Conservation (phyloP, 2,888 invertebrate genomes). For the Slavum lentiscoides region DNA sequence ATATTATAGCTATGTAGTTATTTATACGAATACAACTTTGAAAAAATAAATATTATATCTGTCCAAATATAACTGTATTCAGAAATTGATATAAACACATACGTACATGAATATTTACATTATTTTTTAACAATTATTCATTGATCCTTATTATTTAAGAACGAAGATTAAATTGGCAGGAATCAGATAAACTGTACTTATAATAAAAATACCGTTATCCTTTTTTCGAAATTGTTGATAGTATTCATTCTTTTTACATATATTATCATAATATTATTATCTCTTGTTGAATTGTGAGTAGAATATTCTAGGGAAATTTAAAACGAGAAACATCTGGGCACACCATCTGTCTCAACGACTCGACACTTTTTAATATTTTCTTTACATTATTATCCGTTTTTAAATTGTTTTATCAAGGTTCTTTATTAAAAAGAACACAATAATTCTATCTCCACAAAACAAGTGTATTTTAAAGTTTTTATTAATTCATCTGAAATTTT, state of each 20-base stretch:
- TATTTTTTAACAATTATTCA: too few relatives aligned
- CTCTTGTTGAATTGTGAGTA: conserved; percentile 6
- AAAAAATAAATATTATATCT: too few relatives aligned
- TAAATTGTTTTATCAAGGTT: conserved; percentile 16
- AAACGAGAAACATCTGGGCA: conserved; percentile 32
- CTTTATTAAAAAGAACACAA: conserved; percentile 3
- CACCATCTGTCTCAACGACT: conserved; percentile 36
- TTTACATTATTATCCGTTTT: conserved; percentile 23
- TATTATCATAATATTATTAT: conserved; percentile 7
- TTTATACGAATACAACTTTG: too few relatives aligned
- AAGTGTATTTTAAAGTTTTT: background rate
- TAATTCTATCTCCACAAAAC: conserved; percentile 5
- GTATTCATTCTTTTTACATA: conserved; percentile 4
- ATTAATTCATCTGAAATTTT: background rate
- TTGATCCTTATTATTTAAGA: too few relatives aligned
- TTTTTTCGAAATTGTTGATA: background rate
- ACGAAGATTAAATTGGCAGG: too few relatives aligned
- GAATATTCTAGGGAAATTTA: conserved; percentile 18
- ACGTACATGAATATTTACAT: too few relatives aligned
- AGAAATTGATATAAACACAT: too few relatives aligned
- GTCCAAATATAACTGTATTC: too few relatives aligned
- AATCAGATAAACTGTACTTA: background rate
- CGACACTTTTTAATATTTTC: conserved; percentile 35
- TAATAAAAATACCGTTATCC: background rate
- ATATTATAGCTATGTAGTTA: too few relatives aligned